Percentiles rank a stretch among this genome's conserved stretches.
Evolutionary conservation across 2,113 vertebrate species (phyloP).

Genomic region (Orientallactaga bullata): DNA sequence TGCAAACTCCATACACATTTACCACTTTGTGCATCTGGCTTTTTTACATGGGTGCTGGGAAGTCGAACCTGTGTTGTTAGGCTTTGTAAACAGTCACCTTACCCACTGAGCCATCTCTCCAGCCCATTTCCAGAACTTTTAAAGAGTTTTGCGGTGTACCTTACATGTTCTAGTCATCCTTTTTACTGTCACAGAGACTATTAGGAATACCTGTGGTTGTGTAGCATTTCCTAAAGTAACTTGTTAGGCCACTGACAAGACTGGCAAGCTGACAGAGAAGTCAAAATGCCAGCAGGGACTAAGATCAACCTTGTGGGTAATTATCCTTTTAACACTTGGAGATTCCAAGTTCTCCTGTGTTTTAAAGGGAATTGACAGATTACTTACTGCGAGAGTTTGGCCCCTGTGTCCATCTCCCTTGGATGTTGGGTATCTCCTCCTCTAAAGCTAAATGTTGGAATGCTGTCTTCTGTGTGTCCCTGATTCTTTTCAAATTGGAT

Average conservation of each 20-base stretch:
- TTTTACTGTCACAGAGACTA: conserved; percentile 67
- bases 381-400: conserved; percentile 58
- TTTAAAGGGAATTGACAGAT: conserved; percentile 70
- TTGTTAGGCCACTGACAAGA: conserved; percentile 82
- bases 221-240: conserved; percentile 82
- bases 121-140: conserved; percentile 72
- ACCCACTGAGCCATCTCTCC: no score
- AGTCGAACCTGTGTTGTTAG: no score
- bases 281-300: conserved; percentile 79
- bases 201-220: conserved; percentile 83
- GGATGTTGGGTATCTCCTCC: background rate
- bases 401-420: background rate
- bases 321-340: conserved; percentile 83
- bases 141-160: conserved; percentile 82
- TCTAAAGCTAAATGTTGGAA: background rate
- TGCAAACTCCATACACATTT: no score
- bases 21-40: no score
- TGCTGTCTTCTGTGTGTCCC: conserved; percentile 37
- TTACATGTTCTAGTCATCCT: conserved; percentile 76
- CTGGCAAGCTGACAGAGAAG: conserved; percentile 74
- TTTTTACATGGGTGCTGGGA: no score
- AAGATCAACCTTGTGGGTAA: conserved; percentile 82
- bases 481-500: background rate
- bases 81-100: no score
- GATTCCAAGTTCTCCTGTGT: conserved; percentile 64